Evolutionary conservation across 2,888 invertebrate species (phyloP).

Genomic region (Conus canariensis): DNA sequence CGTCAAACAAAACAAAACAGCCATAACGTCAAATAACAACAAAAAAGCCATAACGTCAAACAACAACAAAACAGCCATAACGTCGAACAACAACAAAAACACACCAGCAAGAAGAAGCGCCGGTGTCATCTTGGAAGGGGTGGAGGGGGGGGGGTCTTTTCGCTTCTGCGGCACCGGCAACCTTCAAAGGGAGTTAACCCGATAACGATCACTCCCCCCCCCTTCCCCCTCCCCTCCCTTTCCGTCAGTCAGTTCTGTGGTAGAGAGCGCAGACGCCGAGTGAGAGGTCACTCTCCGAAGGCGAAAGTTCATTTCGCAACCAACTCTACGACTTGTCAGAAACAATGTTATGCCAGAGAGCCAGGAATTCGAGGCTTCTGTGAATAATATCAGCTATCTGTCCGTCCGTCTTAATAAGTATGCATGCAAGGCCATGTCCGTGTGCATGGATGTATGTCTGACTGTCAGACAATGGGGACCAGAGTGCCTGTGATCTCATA

Average conservation of each 20-base stretch:
- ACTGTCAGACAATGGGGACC: too few relatives aligned
- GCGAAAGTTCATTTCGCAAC: not conserved
- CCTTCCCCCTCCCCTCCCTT: not conserved
- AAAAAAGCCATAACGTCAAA: not conserved
- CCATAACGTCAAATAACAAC: not conserved
- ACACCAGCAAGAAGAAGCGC: too few relatives aligned
- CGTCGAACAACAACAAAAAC: too few relatives aligned
- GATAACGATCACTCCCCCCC: not conserved
- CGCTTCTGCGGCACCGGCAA: not conserved
- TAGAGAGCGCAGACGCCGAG: not conserved
- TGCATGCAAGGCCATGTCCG: too few relatives aligned
- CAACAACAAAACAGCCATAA: not conserved
- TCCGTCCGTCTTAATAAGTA: too few relatives aligned
- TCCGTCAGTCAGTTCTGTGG: not conserved
- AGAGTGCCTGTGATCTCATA: too few relatives aligned
- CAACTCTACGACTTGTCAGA: not conserved
- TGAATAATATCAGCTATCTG: too few relatives aligned
- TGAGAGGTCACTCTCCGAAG: not conserved
- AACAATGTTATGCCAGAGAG: not conserved
- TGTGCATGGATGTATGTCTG: too few relatives aligned
- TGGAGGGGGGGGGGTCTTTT: not conserved
- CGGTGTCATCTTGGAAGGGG: too few relatives aligned
- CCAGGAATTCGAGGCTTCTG: not conserved
- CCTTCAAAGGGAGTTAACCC: slow-evolving; percentile 5
- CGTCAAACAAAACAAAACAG: not conserved